phyloP scores from a whole-genome alignment of 2,797 vertebrate species.

The Hippopotamyrus pictus region DNA sequence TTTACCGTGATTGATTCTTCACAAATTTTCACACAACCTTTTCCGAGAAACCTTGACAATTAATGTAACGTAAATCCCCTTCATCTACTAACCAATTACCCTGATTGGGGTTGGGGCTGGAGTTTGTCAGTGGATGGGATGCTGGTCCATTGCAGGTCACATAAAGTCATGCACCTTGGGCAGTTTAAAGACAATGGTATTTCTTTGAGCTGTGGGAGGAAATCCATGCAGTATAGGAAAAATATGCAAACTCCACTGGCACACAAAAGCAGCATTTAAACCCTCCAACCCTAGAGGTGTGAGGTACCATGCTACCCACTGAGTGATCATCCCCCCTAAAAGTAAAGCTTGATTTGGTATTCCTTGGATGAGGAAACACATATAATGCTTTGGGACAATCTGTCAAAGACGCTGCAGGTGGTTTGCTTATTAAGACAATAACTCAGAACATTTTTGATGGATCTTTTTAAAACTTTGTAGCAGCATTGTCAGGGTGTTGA shows the following conservation, averaged over 20 bases:
- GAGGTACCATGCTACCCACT: neutral
- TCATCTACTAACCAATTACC: neutral
- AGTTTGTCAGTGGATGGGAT: neutral
- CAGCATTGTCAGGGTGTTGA: neutral
- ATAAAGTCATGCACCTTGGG: neutral
- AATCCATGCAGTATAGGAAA: neutral
- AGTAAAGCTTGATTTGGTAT: neutral
- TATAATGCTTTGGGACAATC: neutral
- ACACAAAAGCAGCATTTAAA: neutral
- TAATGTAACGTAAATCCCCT: neutral
- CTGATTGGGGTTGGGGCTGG: neutral
- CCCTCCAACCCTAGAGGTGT: neutral
- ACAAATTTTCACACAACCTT: neutral
- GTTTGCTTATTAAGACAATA: neutral
- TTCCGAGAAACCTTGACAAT: neutral
- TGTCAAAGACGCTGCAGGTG: neutral
- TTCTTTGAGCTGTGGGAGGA: neutral
- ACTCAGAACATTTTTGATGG: neutral
- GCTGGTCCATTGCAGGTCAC: neutral
- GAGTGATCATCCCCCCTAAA: neutral
- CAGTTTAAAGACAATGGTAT: neutral
- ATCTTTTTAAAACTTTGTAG: neutral
- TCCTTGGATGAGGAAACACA: neutral
- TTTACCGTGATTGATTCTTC: neutral
- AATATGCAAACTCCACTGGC: neutral